Percentiles rank a stretch among this genome's conserved stretches.
Conservation (phyloP, 1,140 invertebrate species). For the Drosophila biarmipes region DNA sequence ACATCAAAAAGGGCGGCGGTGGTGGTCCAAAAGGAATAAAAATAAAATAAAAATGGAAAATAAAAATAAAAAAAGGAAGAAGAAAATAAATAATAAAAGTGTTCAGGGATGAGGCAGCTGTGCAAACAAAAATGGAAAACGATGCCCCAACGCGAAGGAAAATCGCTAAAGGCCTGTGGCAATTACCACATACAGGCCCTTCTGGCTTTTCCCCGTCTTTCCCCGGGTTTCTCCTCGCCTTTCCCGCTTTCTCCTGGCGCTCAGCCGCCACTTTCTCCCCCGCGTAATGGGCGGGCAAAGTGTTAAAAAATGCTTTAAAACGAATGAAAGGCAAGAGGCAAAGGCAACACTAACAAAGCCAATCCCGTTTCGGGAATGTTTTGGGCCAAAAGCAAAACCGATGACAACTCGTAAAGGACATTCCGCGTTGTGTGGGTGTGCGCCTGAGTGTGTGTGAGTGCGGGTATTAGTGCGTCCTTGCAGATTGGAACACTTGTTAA, state of each 20-base stretch:
- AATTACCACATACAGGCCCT: slow-evolving; percentile 42
- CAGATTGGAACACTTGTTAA: slow-evolving; percentile 53
- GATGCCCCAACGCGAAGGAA: slow-evolving; percentile 4
- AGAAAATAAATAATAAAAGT: slow-evolving; percentile 57
- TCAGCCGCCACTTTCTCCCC: background rate
- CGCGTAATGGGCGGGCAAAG: slow-evolving; percentile 37
- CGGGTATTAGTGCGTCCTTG: slow-evolving; percentile 24
- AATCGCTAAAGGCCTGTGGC: slow-evolving; percentile 33
- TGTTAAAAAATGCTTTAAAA: slow-evolving; percentile 57
- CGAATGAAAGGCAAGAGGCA: background rate
- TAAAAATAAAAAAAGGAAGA: slow-evolving; percentile 5
- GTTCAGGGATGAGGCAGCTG: slow-evolving; percentile 34
- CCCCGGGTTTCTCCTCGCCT: background rate
- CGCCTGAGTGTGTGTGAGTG: background rate
- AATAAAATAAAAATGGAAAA: slow-evolving; percentile 21
- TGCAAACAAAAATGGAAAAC: slow-evolving; percentile 41
- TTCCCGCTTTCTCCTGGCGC: background rate
- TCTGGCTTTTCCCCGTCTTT: background rate
- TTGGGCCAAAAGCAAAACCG: slow-evolving; percentile 28
- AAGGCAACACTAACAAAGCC: slow-evolving; percentile 46
- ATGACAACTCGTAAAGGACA: slow-evolving; percentile 50
- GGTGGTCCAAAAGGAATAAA: slow-evolving; percentile 17
- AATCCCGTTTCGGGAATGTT: slow-evolving; percentile 41
- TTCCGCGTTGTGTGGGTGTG: slow-evolving; percentile 10
- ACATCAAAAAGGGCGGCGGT: slow-evolving; percentile 36